Base-by-base conservation (phyloP, 1,140 invertebrate species). In the Meloidogyne exigua region DNA sequence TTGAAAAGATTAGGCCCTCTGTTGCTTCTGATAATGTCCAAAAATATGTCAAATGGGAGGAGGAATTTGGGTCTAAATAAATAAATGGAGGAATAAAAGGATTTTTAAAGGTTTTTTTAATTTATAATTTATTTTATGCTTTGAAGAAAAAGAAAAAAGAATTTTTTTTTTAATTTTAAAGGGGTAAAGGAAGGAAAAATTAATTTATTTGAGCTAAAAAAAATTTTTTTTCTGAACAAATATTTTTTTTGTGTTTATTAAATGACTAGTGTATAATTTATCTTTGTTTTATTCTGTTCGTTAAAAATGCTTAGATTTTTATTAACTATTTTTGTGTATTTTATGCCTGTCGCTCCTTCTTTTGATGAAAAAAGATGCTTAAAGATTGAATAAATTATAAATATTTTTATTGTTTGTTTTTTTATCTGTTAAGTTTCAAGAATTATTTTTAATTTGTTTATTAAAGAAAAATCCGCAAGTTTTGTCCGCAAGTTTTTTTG, bases 21-120 rank as follows among this genome's bases (percentile, higher is more conserved):
- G 82, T 84, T 28, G 64, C 77, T 25, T 69, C 32, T 21, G 65
- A 79, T n/a, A 83, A 78, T 5, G 71, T 82, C 18, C 36, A 73
- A 18, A 66, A 74, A 32, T 82, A 82, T 36, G 9, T 49, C 9
- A 49, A 72, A 44, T 82, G 81, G 81, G 84, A 78, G 82, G 74
- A 84, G 18, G 75, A 82, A 72, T 84, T 82, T 64, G 81, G 81
- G 5, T 76, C 80, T 10, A 78, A 76, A 25, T 82, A 80, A 32
- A 32, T n/a, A n/a, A n/a, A n/a, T n/a, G n/a, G n/a, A n/a, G n/a
- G n/a, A n/a, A n/a, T n/a, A n/a, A n/a, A n/a, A n/a, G n/a, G n/a
- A n/a, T 7, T 32, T 32, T 3, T 32, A 3, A 32, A 7, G 28
- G 2, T 3, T 32, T 32, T 7, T 32, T 32, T 32, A 32, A 32